These are phyloP conservation scores for Dendrocincla tyrannina DNA, from an alignment of 2,797 vertebrate genomes.

Conservation along the genomic window DNA sequence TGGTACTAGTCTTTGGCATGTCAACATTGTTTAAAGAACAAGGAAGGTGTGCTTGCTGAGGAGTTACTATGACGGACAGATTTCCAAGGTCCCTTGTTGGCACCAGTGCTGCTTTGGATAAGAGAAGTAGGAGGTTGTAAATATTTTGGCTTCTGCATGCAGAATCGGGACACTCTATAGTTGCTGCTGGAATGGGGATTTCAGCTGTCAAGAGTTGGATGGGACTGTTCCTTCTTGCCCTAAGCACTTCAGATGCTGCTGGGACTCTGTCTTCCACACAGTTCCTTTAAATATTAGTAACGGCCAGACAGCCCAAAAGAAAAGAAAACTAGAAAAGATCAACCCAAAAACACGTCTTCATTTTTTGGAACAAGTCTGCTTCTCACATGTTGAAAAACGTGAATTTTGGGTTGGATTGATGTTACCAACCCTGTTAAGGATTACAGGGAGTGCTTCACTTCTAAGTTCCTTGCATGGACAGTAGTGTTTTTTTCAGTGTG, in stretches of 20 bases:
- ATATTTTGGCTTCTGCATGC: constrained; percentile 30
- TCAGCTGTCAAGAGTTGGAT: not conserved
- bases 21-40: constrained; percentile 68
- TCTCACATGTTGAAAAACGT: not conserved
- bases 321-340: not conserved
- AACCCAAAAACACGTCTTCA: not conserved
- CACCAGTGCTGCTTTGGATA: not conserved
- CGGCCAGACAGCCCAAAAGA: not conserved
- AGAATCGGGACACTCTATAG: not conserved
- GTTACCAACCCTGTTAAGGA: not conserved
- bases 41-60: constrained; percentile 19
- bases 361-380: not conserved
- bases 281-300: not conserved
- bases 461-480: not conserved
- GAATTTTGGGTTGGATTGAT: not conserved
- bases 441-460: not conserved
- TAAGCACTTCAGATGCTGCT: not conserved
- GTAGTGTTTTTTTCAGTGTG: not conserved
- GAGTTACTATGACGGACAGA: constrained; percentile 65
- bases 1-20: constrained; percentile 61
- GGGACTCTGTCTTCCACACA: not conserved
- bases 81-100: constrained; percentile 60
- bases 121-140: not conserved
- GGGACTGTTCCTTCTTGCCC: not conserved
- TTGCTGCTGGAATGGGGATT: not conserved